phyloP scores from a whole-genome alignment of 1,140 invertebrate genomes.

The Scaptomyza pallida region DNA sequence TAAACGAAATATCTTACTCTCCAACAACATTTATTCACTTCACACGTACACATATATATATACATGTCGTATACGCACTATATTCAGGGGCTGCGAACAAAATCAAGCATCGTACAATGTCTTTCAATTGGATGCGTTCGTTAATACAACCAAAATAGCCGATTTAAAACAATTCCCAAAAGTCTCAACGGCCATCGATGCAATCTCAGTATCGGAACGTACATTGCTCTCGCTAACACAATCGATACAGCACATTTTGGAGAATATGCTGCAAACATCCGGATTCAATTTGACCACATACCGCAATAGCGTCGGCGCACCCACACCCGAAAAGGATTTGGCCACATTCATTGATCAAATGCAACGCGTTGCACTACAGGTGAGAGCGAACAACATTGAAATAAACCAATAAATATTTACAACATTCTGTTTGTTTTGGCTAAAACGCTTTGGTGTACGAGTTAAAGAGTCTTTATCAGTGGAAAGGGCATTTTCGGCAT shows the following conservation, averaged over 20 bases:
- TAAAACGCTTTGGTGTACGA: too few relatives aligned
- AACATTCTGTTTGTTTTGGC: too few relatives aligned
- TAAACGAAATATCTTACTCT: neutral
- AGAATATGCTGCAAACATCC: constrained; percentile 87
- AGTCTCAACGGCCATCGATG: constrained; percentile 79
- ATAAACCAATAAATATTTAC: neutral
- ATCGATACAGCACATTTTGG: constrained; percentile 86
- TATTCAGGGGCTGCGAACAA: constrained; percentile 87
- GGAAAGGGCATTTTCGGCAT: too few relatives aligned
- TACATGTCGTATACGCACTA: constrained; percentile 27
- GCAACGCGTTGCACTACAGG: constrained; percentile 89
- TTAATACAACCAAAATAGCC: constrained; percentile 87
- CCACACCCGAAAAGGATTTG: constrained; percentile 89
- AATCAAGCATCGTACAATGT: constrained; percentile 89
- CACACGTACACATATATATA: constrained; percentile 1
- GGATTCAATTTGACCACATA: constrained; percentile 89
- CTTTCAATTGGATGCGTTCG: constrained; percentile 88
- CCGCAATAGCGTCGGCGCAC: constrained; percentile 86
- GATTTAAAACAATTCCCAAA: constrained; percentile 84
- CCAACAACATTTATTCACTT: neutral
- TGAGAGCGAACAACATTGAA: constrained; percentile 72
- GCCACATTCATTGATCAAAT: constrained; percentile 90
- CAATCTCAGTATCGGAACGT: constrained; percentile 76
- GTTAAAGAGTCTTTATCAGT: too few relatives aligned
- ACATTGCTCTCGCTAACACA: constrained; percentile 85